Evolutionary conservation across 1,140 invertebrate species (phyloP), one percentile per base, ranked within the genome.

Genomic region (Goniozus legneri): DNA sequence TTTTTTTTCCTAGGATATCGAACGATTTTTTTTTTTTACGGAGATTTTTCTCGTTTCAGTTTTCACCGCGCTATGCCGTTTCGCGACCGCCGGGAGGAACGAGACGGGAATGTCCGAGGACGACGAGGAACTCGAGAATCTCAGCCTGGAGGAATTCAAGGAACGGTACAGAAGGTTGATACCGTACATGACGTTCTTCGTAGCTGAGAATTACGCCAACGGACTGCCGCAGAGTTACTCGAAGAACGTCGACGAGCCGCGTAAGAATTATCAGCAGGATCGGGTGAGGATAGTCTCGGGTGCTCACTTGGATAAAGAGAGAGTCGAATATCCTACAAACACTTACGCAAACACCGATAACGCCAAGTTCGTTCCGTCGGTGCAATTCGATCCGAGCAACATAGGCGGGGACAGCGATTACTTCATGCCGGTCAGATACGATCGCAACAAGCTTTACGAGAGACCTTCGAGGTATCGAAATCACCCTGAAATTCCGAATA

Each of bases 151-250:
- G 8, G 57, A 65, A 21, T 66, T 73, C 34, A 82, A 80, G 47
- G 83, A 87, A 69, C 77, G 88, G 31, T 85, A 85, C 58, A 80
- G 88, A 52, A 78, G 88, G 38, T 64, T 90, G 31, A 86, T 91
- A 60, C 88, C 87, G 1, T 90, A 90, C 62, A 87, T 88, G 81
- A 88, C 85, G 22, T 90, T 85, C 65, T 89, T 89, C 63, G 76
- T 86, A 14, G 79, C 83, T 1, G 84, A 83, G 45, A 80, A 82
- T 55, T 78, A 81, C 60, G 52, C 69, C 0, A 61, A 56, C 42
- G 18, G 30, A 0, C 50, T 52, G 4, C 20, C 12, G 0, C 52
- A 51, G 7, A 15, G 6, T 14, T 31, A 39, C 2, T 33, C 15
- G 7, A 50, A 47, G 0, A 32, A 2, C 2, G 20, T 10, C 1